phyloP scores from a whole-genome alignment of 1,140 invertebrate species.

The Pissodes strobi region DNA sequence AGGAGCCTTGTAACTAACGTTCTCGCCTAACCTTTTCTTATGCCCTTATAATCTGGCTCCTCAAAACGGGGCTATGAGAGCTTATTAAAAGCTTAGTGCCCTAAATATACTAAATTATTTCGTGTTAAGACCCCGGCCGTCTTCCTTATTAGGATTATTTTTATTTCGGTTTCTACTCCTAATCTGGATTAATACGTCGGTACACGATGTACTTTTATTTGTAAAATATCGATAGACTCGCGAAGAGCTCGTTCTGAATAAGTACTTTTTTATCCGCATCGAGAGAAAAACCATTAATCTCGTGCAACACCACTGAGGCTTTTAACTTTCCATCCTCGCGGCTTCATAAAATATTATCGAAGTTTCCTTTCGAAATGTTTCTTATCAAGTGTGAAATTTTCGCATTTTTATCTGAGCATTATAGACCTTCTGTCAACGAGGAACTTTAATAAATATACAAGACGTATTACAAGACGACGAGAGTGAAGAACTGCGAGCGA shows the following conservation, averaged over 20 bases:
- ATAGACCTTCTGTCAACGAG: constrained; percentile 32
- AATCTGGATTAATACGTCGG: too few species aligned
- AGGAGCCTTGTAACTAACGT: constrained; percentile 12
- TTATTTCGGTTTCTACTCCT: too few species aligned
- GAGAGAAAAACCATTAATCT: constrained; percentile 6
- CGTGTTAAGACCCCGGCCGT: too few species aligned
- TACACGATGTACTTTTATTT: too few species aligned
- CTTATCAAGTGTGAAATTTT: constrained; percentile 36
- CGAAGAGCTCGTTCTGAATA: too few species aligned
- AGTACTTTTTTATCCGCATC: too few species aligned
- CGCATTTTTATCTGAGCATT: constrained; percentile 31
- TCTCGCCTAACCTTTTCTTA: constrained; percentile 2
- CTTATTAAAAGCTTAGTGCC: too few species aligned
- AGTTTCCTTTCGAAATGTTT: constrained; percentile 29
- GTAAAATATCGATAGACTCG: too few species aligned
- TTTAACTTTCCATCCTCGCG: constrained; percentile 11
- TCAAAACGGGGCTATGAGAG: background rate
- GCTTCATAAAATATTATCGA: constrained; percentile 32
- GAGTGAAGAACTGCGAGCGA: background rate
- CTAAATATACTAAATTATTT: too few species aligned
- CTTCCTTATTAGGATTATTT: too few species aligned
- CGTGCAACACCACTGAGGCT: constrained; percentile 18
- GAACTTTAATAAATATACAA: constrained; percentile 34
- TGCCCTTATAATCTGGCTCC: background rate
- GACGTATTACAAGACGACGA: constrained; percentile 22